Percentiles rank a stretch among this genome's conserved stretches.
Conservation (phyloP, 2,888 invertebrate species). For the Netelia inedita region DNA sequence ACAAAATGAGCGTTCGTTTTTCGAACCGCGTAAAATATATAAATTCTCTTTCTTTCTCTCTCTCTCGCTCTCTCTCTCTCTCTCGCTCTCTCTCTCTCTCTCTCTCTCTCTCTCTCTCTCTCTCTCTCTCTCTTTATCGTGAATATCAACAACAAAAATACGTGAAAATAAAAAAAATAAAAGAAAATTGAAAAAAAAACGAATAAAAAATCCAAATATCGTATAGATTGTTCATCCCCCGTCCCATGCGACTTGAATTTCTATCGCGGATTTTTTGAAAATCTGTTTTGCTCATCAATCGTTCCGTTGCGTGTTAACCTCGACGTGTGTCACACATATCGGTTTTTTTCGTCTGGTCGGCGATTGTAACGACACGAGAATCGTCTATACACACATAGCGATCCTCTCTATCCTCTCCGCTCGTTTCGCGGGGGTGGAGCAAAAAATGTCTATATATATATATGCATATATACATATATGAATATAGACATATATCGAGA, state of each 20-base stretch:
- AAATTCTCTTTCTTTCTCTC: too few relatives aligned
- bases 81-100: too few relatives aligned
- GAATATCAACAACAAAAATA: too few relatives aligned
- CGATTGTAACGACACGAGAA: constrained; percentile 42
- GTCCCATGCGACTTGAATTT: too few relatives aligned
- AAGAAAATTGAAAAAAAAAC: not conserved
- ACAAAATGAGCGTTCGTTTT: too few relatives aligned
- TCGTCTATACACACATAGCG: constrained; percentile 8
- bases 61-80: too few relatives aligned
- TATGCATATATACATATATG: too few relatives aligned
- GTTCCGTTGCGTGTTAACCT: constrained; percentile 2
- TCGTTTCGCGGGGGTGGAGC: not conserved
- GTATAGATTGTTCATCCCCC: not conserved
- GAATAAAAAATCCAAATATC: not conserved
- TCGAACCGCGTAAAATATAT: too few relatives aligned
- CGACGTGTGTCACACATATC: constrained; percentile 18
- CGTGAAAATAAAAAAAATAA: not conserved
- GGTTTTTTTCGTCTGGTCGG: constrained; percentile 9
- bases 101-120: too few relatives aligned
- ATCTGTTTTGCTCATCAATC: constrained; percentile 7
- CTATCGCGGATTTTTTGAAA: not conserved
- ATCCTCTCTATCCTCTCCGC: not conserved
- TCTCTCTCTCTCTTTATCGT: too few relatives aligned
- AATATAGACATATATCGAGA: too few relatives aligned
- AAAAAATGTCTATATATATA: not conserved